These are phyloP conservation scores for Argyra leucocephala DNA, from an alignment of 2,888 invertebrate species.

Conservation along the genomic window DNA sequence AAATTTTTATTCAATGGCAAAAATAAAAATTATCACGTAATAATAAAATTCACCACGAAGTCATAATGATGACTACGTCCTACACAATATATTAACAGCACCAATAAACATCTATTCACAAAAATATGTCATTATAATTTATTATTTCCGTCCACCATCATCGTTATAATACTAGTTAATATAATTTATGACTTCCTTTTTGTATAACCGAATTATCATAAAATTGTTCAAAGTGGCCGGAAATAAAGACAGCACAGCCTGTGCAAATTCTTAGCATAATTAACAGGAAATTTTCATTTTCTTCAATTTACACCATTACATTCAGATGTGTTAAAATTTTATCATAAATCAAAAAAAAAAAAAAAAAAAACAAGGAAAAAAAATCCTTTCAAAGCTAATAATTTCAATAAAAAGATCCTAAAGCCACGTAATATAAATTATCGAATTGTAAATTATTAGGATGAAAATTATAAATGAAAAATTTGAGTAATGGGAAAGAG, in stretches of 20 bases:
- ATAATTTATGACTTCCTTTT: background rate
- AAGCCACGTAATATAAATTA: too few relatives aligned
- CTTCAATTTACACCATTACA: background rate
- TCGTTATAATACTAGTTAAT: background rate
- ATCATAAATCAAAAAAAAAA: background rate
- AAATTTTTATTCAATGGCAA: too few relatives aligned
- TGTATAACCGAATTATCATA: background rate
- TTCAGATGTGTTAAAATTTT: background rate
- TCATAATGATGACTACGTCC: too few relatives aligned
- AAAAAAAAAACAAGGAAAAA: too few relatives aligned
- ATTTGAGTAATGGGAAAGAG: too few relatives aligned
- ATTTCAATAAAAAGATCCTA: too few relatives aligned
- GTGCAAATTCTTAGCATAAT: background rate
- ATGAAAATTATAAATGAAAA: too few relatives aligned
- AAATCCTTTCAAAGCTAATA: too few relatives aligned
- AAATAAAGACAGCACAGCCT: background rate
- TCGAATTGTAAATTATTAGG: too few relatives aligned
- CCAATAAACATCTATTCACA: background rate
- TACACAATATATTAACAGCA: too few relatives aligned
- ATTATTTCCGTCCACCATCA: background rate
- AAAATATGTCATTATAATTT: background rate
- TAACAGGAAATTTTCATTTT: constrained; percentile 6
- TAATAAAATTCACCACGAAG: too few relatives aligned
- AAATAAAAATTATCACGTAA: too few relatives aligned
- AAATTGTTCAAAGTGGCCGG: background rate